These are phyloP conservation scores for Tichodroma muraria DNA, from an alignment of 2,113 vertebrate genomes.

Conservation along the genomic window DNA sequence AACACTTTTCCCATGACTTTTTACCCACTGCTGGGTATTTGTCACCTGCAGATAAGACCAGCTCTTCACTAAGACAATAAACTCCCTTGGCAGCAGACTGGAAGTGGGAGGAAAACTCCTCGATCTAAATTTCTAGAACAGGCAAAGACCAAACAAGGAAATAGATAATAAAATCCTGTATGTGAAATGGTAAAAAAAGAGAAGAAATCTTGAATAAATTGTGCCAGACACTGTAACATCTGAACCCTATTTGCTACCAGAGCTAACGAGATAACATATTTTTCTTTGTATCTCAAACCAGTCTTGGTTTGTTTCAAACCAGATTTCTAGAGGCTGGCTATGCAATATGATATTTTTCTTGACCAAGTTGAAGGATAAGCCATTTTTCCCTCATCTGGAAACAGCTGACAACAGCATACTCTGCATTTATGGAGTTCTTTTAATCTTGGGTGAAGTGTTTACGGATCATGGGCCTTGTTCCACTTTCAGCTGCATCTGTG, in stretches of 20 bases:
- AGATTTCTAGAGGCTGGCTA: background rate
- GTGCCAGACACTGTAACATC: background rate
- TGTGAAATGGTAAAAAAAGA: accelerated
- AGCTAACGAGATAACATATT: background rate
- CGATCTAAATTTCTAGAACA: background rate
- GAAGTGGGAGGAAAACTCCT: background rate
- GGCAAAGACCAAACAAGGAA: background rate
- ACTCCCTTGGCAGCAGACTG: background rate
- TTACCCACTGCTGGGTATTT: background rate
- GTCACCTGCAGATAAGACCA: background rate
- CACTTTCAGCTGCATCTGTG: background rate
- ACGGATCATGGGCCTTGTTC: background rate
- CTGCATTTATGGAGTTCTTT: background rate
- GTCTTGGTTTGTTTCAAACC: background rate
- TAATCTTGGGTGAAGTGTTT: conserved; percentile 19
- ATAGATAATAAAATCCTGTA: background rate
- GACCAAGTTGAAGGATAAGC: background rate
- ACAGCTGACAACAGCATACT: background rate
- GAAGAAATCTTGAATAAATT: background rate
- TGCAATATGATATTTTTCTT: background rate
- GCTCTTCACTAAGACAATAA: background rate
- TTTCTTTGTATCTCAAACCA: background rate
- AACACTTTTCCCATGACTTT: background rate
- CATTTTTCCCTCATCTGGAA: background rate
- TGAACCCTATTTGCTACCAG: background rate